A percentile compares a stretch with the other conserved stretches of the same genome.
phyloP scores from a whole-genome alignment of 2,888 invertebrate genomes.

The Sepioteuthis lessoniana region DNA sequence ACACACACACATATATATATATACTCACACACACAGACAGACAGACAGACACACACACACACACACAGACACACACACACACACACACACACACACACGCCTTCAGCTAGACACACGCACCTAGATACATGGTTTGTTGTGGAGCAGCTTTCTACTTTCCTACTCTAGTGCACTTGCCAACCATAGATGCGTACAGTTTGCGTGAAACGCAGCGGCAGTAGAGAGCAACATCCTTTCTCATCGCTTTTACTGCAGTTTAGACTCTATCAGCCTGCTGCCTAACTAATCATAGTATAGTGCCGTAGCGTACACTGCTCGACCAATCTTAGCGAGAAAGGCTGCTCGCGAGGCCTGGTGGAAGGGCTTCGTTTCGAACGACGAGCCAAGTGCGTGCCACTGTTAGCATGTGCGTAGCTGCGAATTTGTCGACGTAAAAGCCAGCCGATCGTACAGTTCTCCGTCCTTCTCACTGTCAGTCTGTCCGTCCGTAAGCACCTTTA shows the following conservation, averaged over 20 bases:
- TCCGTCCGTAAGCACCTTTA: neutral
- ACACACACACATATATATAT: no score
- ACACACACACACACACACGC: neutral
- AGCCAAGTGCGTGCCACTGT: neutral
- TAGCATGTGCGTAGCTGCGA: conserved; percentile 8
- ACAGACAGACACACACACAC: no score
- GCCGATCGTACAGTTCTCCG: conserved; percentile 20
- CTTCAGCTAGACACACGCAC: neutral
- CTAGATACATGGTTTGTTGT: neutral
- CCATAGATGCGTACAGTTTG: neutral
- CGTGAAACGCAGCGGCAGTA: neutral
- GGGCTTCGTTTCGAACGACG: conserved; percentile 33
- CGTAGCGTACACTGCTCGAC: conserved; percentile 2
- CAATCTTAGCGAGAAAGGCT: neutral
- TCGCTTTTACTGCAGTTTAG: neutral
- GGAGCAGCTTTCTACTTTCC: neutral
- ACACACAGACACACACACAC: neutral
- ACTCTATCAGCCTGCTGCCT: neutral
- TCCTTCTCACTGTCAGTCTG: conserved; percentile 10
- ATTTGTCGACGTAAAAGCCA: conserved; percentile 33
- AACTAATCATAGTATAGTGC: neutral
- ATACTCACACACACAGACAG: neutral
- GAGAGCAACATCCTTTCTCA: neutral
- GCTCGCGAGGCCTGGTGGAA: conserved; percentile 23
- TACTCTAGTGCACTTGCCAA: neutral